Evolutionary conservation across 2,113 vertebrate species (phyloP).

Genomic region (Edolisoma coerulescens): DNA sequence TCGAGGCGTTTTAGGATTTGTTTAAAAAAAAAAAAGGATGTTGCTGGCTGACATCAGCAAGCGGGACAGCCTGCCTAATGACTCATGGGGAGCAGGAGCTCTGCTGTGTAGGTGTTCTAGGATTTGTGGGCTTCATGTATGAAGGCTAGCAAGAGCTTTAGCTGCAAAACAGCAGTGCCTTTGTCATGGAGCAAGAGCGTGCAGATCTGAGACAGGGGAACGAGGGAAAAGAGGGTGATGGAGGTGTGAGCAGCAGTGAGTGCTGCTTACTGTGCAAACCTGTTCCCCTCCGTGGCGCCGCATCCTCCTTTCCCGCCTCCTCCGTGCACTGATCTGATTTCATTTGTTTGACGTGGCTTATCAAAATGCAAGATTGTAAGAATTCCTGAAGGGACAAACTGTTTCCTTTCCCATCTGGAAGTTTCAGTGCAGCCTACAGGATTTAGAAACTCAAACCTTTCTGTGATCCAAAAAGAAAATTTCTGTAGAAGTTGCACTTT

Average conservation of each 20-base stretch:
- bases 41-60: conserved; percentile 40
- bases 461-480: background rate
- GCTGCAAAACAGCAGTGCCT: conserved; percentile 33
- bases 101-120: conserved; percentile 56
- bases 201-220: background rate
- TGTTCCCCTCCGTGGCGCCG: background rate
- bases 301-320: background rate
- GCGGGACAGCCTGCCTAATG: conserved; percentile 50
- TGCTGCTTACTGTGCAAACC: background rate
- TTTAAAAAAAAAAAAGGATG: background rate
- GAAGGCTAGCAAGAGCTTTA: conserved; percentile 45
- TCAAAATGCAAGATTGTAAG: conserved; percentile 14
- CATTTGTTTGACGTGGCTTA: background rate
- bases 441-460: background rate
- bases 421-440: conserved; percentile 20
- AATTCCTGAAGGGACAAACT: conserved; percentile 21
- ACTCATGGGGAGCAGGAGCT: conserved; percentile 61
- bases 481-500: background rate
- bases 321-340: background rate
- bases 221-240: background rate
- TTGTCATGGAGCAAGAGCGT: background rate
- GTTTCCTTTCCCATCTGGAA: conserved; percentile 38
- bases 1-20: background rate
- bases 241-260: conserved; percentile 10
- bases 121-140: conserved; percentile 50